These are phyloP conservation scores for Lepidurus arcticus DNA, from an alignment of 1,140 invertebrate species.

Conservation along the genomic window DNA sequence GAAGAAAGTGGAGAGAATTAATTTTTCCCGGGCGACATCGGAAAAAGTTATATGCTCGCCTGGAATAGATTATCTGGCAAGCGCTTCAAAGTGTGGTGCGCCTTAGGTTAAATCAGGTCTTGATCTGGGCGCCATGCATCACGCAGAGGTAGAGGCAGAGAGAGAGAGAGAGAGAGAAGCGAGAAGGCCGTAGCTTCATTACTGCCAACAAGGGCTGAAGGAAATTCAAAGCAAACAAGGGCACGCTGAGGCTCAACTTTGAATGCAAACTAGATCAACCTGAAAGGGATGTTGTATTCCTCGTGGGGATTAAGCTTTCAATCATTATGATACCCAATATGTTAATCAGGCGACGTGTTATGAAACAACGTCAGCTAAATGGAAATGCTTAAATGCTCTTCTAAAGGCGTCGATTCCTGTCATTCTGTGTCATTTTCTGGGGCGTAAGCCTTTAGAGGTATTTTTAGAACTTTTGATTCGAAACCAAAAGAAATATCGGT, in stretches of 20 bases:
- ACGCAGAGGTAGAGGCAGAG: neutral
- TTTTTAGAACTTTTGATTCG: neutral
- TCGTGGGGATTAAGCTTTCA: neutral
- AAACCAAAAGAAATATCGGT: neutral
- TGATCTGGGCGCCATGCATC: slow-evolving; percentile 5
- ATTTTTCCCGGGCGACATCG: slow-evolving; percentile 12
- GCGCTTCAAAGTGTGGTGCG: slow-evolving; percentile 7
- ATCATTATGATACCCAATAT: slow-evolving; percentile 12
- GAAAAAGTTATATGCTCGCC: neutral
- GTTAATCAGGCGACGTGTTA: neutral
- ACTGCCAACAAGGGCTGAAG: neutral
- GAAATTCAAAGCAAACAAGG: slow-evolving; percentile 16
- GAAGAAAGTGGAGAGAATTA: slow-evolving; percentile 17
- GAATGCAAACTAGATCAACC: slow-evolving; percentile 11
- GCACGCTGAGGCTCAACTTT: neutral
- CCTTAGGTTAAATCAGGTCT: slow-evolving; percentile 19
- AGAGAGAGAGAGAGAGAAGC: neutral
- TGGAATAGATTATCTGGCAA: slow-evolving; percentile 14
- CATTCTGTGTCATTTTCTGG: too few species aligned
- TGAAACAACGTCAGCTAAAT: neutral
- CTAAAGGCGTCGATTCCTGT: too few species aligned
- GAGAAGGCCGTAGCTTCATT: slow-evolving; percentile 5
- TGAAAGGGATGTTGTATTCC: neutral
- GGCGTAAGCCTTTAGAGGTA: too few species aligned
- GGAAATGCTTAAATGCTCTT: neutral